Base-by-base conservation (phyloP, 2,113 vertebrate genomes). In the Galeopterus variegatus region DNA sequence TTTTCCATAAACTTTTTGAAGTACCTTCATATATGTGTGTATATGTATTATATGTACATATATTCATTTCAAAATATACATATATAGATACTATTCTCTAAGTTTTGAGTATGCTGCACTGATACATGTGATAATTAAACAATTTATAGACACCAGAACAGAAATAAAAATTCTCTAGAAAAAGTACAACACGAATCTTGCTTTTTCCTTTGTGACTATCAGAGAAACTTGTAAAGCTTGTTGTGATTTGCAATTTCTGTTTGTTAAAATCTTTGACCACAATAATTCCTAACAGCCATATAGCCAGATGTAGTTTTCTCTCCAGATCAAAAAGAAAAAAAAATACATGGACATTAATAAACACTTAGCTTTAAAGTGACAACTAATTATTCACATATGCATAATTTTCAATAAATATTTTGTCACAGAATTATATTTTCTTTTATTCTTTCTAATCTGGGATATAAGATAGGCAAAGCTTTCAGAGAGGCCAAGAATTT, bases 371-470 rank as follows among this genome's bases (percentile, higher is more conserved):
- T 88, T 73, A 41, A 64, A 67, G 14, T 94, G 41, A 80, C 36
- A 82, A 72, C 23, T 60, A 64, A 75, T 84, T 81, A 62, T 48
- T 33, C 36, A 26, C 31, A 26, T 11, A 90, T 50, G n/a, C 2
- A 56, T 15, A 77, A 31, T n/a, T 83, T 48, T 90, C 33, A 56
- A 67, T 26, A 72, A 88, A 41, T 23, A 85, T 36, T 94, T 96
- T 72, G 13, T 54, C 6, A 86, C 54, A 72, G 54, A 91, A 90
- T 76, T 75, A 10, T 12, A 54, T 90, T 82, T 41, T 5, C 15
- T 31, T 73, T 76, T 26, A 88, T 56, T 10, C 58, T 83, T 89
- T 94, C 8, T 79, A 93, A 52, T 4, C 23, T 92, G 41, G 24
- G 15, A 56, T 54, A 67, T 84, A 45, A 94, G 21, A 31, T 83